phyloP scores from a whole-genome alignment of 2,797 vertebrate genomes.

The Mus caroli region DNA sequence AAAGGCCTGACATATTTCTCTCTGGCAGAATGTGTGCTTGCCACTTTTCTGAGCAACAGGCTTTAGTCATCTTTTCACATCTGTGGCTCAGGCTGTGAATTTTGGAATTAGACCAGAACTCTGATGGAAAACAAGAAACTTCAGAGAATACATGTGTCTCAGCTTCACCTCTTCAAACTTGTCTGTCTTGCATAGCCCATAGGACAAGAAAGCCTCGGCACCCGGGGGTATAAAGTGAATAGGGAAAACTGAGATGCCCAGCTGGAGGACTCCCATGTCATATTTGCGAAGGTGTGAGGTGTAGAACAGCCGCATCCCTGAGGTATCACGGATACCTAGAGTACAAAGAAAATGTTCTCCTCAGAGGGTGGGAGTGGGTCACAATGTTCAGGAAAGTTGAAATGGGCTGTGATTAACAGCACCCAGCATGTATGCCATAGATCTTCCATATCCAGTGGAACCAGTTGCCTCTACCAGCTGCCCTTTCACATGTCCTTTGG shows the following conservation, averaged over 20 bases:
- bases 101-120: background rate
- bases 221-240: conserved; percentile 87
- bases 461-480: too few species aligned
- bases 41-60: background rate
- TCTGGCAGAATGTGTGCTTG: background rate
- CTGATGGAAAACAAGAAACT: background rate
- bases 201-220: conserved; percentile 83
- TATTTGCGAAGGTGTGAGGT: conserved; percentile 70
- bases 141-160: rapidly evolving
- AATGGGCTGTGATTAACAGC: background rate
- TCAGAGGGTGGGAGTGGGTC: background rate
- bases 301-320: conserved; percentile 83
- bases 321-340: conserved; percentile 79
- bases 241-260: conserved; percentile 84
- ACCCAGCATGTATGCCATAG: background rate
- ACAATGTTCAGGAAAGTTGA: background rate
- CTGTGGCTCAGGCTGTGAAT: background rate
- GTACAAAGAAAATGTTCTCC: background rate
- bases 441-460: background rate
- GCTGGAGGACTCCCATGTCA: conserved; percentile 83
- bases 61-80: background rate
- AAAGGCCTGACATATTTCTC: background rate
- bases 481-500: background rate
- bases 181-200: conserved; percentile 83
- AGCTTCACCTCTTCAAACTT: conserved; percentile 84